Percentiles rank a stretch among this genome's conserved stretches.
Evolutionary conservation across 2,888 invertebrate genomes (phyloP).

Genomic region (Drosophila birchii): DNA sequence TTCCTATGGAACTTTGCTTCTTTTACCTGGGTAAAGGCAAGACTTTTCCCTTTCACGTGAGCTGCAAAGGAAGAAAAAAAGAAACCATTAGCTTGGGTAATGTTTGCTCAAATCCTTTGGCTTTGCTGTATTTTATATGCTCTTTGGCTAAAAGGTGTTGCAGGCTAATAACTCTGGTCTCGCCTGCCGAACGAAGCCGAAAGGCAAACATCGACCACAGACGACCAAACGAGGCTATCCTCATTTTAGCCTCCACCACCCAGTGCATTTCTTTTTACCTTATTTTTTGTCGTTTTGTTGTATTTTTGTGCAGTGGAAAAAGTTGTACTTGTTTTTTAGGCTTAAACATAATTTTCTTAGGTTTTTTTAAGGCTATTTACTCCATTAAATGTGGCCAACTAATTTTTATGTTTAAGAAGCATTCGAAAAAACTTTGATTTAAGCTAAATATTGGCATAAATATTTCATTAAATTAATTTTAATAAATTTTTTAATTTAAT

Average conservation of each 20-base stretch:
- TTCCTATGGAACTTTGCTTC: not conserved
- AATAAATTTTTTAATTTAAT: too few species aligned
- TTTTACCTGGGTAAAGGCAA: not conserved
- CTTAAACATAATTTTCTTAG: not conserved
- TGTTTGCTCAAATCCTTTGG: constrained; percentile 51
- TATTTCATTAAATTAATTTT: too few species aligned
- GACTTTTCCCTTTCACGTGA: constrained; percentile 53
- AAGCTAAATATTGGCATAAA: too few species aligned
- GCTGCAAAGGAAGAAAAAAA: constrained; percentile 6
- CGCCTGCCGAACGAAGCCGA: constrained; percentile 53
- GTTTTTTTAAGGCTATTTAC: not conserved
- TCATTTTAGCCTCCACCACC: constrained; percentile 8
- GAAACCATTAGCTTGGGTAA: constrained; percentile 8
- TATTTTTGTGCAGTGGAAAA: not conserved
- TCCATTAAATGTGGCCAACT: not conserved
- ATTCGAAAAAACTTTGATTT: too few species aligned
- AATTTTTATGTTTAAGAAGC: not conserved
- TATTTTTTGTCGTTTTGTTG: not conserved
- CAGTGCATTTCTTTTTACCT: not conserved
- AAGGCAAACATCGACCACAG: constrained; percentile 61
- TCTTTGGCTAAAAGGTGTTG: constrained; percentile 71
- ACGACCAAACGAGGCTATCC: constrained; percentile 29
- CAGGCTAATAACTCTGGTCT: constrained; percentile 71
- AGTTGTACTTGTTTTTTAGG: too few species aligned
- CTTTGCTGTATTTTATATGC: constrained; percentile 8